Conservation (phyloP, 2,113 vertebrate species). For the Gracilinanus agilis region DNA sequence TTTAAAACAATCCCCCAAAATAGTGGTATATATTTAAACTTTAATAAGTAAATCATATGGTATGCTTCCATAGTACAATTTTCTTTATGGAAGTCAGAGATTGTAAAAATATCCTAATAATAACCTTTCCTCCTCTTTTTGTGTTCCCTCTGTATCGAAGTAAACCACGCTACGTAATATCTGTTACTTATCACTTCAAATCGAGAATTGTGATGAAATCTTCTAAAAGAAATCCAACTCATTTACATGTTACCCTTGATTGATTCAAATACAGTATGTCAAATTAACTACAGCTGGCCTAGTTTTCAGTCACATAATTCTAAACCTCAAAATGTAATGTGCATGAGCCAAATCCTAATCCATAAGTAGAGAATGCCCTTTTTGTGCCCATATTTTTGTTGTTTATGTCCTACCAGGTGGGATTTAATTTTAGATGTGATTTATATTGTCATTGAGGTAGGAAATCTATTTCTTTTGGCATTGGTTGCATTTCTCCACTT, state of each 20-base stretch:
- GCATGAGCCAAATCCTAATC: neutral
- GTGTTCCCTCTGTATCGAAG: too few relatives aligned
- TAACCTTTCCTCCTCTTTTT: neutral
- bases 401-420: neutral
- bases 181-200: neutral
- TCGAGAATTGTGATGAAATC: neutral
- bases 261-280: neutral
- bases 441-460: neutral
- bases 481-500: neutral
- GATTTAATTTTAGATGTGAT: neutral
- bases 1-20: neutral
- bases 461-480: neutral
- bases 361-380: neutral
- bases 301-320: neutral
- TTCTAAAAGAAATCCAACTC: neutral
- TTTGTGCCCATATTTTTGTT: neutral
- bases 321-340: neutral
- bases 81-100: neutral
- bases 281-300: neutral
- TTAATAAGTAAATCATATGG: neutral
- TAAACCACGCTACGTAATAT: neutral
- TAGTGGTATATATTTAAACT: neutral
- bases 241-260: neutral
- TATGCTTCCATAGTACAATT: neutral
- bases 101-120: neutral